Evolutionary conservation across 2,888 invertebrate genomes (phyloP), one percentile per base, ranked within the genome.

Genomic region (Dryobota labecula): DNA sequence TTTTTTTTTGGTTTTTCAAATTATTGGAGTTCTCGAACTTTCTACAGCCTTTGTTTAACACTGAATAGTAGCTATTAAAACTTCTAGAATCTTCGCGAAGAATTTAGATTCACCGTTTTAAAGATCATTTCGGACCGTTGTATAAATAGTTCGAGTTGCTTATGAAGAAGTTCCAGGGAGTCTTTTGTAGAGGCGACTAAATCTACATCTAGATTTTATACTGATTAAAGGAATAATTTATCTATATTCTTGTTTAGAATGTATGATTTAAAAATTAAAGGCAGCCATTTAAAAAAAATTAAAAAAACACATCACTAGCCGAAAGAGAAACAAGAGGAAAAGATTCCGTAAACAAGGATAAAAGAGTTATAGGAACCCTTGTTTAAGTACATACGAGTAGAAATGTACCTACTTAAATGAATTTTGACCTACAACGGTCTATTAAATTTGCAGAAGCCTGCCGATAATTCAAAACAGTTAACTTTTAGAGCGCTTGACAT

Each of bases 61-160:
- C 65, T 78, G 68, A 82, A 74, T 77, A 76, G 70, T 70, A 76
- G 64, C 76, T 70, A 74, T 83, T 80, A 80, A 78, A 84, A 85
- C 79, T 85, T 84, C 70, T 78, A 64, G 72, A 76, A 70, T 38
- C n/a, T 65, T 70, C 5, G 11, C 15, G 30, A 73, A 76, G 47
- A 76, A 76, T 75, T 81, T 54, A 61, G 60, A 67, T 73, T 57
- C 24, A 65, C 36, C 8, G n/a, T 66, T 71, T 57, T 56, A 62
- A n/a, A 65, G 64, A 76, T 63, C 1, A 64, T 80, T 69, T 62
- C 1, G 20, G n/a, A 33, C 47, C 57, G 70, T 78, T 67, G 33
- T 54, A 49, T 38, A 70, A 79, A 70, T 71, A 54, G 45, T 56
- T 60, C 1, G 6, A 71, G 36, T 60, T 66, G 15, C 54, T 45